Evolutionary conservation across 2,888 invertebrate genomes (phyloP), one percentile per base, ranked within the genome.

Genomic region (Octodonta nipae): DNA sequence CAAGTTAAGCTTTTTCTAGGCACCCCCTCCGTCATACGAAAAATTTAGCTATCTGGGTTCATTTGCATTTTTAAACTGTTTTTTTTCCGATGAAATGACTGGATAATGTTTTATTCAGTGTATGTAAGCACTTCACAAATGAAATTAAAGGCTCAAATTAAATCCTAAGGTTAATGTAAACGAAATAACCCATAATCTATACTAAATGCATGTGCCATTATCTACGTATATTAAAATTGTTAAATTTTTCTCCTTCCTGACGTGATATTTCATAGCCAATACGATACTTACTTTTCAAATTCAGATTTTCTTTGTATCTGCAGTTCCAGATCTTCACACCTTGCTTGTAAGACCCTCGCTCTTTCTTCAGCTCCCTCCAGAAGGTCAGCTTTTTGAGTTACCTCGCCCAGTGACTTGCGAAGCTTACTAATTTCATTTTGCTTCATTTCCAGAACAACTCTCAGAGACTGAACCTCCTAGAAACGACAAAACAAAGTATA

Each of bases 391-490:
- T 83, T 81, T 15, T 75, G 73, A 25, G 71, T 64, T 32, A 82
- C 67, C 47, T 81, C 76, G 13, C 75, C 73, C 35, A 78, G 72
- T 34, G 77, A 72, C 49, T 76, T 76, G 27, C 78, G 71, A 28
- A 92, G 65, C 11, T 82, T 75, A 1, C 78, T 77, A 51, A 88
- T 75, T 64, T 93, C 91, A 13, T 78, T 75, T 55, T 85, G 85
- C 52, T 85, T 80, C 52, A 93, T 66, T 49, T 92, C 92, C 37
- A 93, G 67, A 3, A 93, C 92, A 20, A 82, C 78, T 41, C 86
- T 74, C 38, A 93, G 65, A 11, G 91, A 91, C 46, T 81, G 78
- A 2, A 82, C 78, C 60, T 87, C 77, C 47, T 76, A 68, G 24
- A 82, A 45, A 36, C n/a, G 30, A 32, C 40, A 32, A 37, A 22